Evolutionary conservation across 64 coral and sea anemone species (phyloP).

Genomic region (Pocillopora damicornis): DNA sequence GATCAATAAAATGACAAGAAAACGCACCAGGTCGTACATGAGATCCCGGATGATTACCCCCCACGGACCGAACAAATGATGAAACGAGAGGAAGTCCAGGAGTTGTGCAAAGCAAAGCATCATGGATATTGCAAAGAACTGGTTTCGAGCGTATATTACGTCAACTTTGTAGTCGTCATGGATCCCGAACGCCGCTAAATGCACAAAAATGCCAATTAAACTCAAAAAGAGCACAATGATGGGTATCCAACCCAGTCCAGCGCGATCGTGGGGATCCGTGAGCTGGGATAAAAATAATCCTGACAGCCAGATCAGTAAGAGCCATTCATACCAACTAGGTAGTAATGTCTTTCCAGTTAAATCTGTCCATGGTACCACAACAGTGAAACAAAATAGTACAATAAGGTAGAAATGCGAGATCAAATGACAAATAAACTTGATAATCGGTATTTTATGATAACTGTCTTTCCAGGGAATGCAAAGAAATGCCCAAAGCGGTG

Average conservation of each 20-base stretch:
- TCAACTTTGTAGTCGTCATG: constrained; percentile 38
- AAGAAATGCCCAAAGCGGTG: constrained; percentile 83
- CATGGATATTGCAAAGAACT: constrained; percentile 87
- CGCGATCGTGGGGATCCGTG: constrained; percentile 90
- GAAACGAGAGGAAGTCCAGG: constrained; percentile 92
- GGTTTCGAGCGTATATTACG: constrained; percentile 82
- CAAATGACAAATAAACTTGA: constrained; percentile 96
- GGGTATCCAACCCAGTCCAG: constrained; percentile 90
- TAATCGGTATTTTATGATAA: constrained; percentile 87
- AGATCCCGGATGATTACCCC: constrained; percentile 96
- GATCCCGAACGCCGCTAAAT: constrained; percentile 73
- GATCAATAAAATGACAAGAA: constrained; percentile 90
- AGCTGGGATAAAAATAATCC: constrained; percentile 82
- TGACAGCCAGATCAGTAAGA: constrained; percentile 92
- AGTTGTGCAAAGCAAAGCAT: constrained; percentile 94
- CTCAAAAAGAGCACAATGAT: constrained; percentile 82
- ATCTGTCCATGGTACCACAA: constrained; percentile 83
- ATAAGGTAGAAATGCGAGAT: constrained; percentile 96
- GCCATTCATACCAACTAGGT: constrained; percentile 89
- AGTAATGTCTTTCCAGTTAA: constrained; percentile 33
- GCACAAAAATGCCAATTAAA: constrained; percentile 74
- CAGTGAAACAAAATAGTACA: constrained; percentile 73
- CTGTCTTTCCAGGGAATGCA: constrained; percentile 97
- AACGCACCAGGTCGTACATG: constrained; percentile 94
- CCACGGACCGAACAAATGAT: constrained; percentile 99